These are phyloP conservation scores for Caenorhabditis sp. DNA, from an alignment of 2,888 invertebrate species.

Conservation along the genomic window DNA sequence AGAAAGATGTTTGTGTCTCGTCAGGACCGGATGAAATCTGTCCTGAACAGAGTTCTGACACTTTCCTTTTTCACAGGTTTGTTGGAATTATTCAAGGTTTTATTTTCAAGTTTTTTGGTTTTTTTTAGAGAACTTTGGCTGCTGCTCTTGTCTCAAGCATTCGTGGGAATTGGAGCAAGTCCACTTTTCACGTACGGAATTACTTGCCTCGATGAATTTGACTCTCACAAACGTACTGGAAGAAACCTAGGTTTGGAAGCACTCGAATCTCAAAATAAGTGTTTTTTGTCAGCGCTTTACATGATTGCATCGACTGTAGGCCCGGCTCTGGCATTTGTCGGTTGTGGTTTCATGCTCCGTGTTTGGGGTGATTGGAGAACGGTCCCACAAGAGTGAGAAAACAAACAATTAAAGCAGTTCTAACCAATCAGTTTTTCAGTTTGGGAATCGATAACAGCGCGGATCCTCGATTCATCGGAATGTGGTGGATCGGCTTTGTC, in stretches of 20 bases:
- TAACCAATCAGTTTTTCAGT: conserved; percentile 32
- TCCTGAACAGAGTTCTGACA: conserved; percentile 4
- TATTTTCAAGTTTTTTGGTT: too few relatives aligned
- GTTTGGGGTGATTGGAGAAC: conserved; percentile 82
- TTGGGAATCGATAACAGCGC: conserved; percentile 59
- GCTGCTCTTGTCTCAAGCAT: conserved; percentile 63
- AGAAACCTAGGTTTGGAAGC: conserved; percentile 59
- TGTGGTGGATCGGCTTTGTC: conserved; percentile 81
- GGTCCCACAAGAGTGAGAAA: conserved; percentile 48
- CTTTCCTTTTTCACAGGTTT: conserved; percentile 30
- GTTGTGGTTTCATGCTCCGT: conserved; percentile 87
- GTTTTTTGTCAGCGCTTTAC: conserved; percentile 84
- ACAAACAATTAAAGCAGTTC: neutral
- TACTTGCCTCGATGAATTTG: conserved; percentile 68
- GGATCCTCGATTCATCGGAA: conserved; percentile 80
- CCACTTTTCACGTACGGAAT: conserved; percentile 70
- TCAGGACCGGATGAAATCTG: conserved; percentile 26
- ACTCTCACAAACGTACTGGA: conserved; percentile 65
- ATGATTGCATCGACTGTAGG: conserved; percentile 88
- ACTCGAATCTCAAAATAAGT: neutral
- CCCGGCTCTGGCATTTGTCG: conserved; percentile 88
- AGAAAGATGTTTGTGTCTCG: conserved; percentile 35
- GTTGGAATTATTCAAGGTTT: too few relatives aligned
- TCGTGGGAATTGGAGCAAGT: conserved; percentile 66
- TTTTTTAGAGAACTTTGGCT: conserved; percentile 57